Percentiles rank a stretch among this genome's conserved stretches.
These are phyloP conservation scores for Phenacoccus solenopsis DNA, from an alignment of 1,140 invertebrate species.

Conservation along the genomic window DNA sequence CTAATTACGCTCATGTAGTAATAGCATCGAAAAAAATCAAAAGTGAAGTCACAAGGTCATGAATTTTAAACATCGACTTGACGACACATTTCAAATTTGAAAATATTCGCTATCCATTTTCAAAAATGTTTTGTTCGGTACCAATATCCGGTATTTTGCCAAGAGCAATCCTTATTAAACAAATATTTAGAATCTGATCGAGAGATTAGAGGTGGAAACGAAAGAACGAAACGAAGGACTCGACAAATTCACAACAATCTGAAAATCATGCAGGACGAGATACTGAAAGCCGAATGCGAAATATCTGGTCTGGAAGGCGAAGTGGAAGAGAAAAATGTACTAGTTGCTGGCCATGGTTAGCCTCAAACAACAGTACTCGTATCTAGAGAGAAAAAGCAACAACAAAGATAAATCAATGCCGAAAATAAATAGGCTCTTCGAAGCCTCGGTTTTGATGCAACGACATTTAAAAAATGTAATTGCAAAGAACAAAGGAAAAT, in stretches of 20 bases:
- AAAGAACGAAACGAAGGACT: neutral
- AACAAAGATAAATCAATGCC: neutral
- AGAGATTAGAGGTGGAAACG: neutral
- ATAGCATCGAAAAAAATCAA: too few species aligned
- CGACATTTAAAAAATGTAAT: neutral
- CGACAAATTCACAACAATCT: neutral
- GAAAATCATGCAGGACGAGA: neutral
- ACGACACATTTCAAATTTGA: too few species aligned
- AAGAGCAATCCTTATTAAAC: too few species aligned
- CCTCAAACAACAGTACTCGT: neutral
- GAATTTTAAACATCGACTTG: too few species aligned
- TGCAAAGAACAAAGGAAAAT: too few species aligned
- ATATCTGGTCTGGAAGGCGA: neutral
- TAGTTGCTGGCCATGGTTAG: neutral
- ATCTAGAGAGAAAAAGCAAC: neutral
- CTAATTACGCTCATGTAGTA: too few species aligned
- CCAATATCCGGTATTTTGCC: too few species aligned
- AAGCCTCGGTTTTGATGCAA: neutral
- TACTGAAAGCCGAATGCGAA: neutral
- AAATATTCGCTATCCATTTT: too few species aligned
- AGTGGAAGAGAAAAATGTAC: neutral
- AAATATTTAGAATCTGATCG: neutral
- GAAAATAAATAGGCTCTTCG: neutral
- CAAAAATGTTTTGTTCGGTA: too few species aligned
- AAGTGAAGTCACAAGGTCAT: too few species aligned